Percentiles rank a stretch among this genome's conserved stretches.
phyloP scores from a whole-genome alignment of 1,140 invertebrate genomes.

The Plectrocnemia conspersa region DNA sequence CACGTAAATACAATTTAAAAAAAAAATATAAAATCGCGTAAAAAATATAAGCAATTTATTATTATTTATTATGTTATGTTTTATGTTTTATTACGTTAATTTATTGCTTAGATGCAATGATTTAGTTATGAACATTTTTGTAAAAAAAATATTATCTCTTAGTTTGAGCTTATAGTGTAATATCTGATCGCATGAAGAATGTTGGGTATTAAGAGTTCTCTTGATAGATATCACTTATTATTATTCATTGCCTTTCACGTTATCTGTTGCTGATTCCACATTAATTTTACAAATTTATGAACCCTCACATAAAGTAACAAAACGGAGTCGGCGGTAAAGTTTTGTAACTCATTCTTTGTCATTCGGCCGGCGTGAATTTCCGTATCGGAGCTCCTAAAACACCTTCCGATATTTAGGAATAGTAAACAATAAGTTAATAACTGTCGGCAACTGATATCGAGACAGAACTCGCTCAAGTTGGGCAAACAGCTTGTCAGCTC shows the following conservation, averaged over 20 bases:
- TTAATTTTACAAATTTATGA: constrained; percentile 13
- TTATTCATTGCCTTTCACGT: constrained; percentile 26
- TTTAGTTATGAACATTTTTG: too few species aligned
- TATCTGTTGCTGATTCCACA: constrained; percentile 23
- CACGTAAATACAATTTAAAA: too few species aligned
- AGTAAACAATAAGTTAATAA: constrained; percentile 28
- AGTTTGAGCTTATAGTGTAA: neutral
- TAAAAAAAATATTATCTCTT: too few species aligned
- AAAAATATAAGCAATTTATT: too few species aligned
- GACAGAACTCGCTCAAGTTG: constrained; percentile 19
- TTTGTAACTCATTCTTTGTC: neutral
- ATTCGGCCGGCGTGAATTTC: neutral
- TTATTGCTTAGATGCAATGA: too few species aligned
- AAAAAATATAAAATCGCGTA: too few species aligned
- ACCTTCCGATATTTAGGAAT: constrained; percentile 17
- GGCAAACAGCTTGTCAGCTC: constrained; percentile 22
- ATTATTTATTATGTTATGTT: too few species aligned
- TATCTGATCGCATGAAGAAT: constrained; percentile 9
- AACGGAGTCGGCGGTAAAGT: neutral
- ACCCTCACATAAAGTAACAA: neutral
- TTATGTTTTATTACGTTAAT: too few species aligned
- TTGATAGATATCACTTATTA: constrained; percentile 24
- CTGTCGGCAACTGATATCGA: constrained; percentile 32
- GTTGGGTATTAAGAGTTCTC: constrained; percentile 21
- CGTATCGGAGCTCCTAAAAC: constrained; percentile 8